These are phyloP conservation scores for Lethenteron camtschaticum DNA, from an alignment of 2,113 vertebrate species.

Conservation along the genomic window DNA sequence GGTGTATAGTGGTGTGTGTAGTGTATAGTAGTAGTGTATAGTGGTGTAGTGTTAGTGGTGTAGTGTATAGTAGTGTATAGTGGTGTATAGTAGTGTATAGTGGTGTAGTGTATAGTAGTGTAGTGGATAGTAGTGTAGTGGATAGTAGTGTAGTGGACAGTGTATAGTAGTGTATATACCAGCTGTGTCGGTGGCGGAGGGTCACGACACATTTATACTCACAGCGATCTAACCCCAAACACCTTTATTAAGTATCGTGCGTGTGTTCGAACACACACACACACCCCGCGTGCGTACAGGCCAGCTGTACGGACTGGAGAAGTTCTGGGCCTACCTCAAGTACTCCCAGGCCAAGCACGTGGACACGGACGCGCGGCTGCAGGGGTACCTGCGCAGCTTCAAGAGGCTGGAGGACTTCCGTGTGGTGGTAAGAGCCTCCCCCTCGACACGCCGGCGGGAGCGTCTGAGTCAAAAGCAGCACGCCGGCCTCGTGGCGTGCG, in stretches of 20 bases:
- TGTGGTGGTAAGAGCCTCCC: conserved; percentile 40
- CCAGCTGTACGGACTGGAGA: conserved; percentile 91
- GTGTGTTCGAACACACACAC: background rate
- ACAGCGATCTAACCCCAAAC: background rate
- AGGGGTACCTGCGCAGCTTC: conserved; percentile 76
- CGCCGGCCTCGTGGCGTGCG: too few species aligned
- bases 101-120: too few species aligned
- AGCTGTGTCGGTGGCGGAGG: too few species aligned
- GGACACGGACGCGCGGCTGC: conserved; percentile 78
- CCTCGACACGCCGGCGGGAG: background rate
- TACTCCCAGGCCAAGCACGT: conserved; percentile 92
- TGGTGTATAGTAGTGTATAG: too few species aligned
- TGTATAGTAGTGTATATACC: too few species aligned
- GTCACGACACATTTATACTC: background rate
- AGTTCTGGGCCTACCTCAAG: conserved; percentile 98
- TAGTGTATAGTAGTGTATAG: too few species aligned
- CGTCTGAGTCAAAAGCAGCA: too few species aligned
- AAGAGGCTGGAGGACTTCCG: conserved; percentile 92
- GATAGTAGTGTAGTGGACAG: too few species aligned
- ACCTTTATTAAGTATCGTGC: background rate
- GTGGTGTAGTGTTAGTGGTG: too few species aligned
- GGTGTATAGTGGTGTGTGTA: too few species aligned
- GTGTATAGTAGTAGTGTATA: too few species aligned
- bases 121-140: too few species aligned
- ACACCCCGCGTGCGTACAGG: conserved; percentile 22